Evolutionary conservation across 2,797 vertebrate species (phyloP).

Genomic region (Coccyzus lansbergi): DNA sequence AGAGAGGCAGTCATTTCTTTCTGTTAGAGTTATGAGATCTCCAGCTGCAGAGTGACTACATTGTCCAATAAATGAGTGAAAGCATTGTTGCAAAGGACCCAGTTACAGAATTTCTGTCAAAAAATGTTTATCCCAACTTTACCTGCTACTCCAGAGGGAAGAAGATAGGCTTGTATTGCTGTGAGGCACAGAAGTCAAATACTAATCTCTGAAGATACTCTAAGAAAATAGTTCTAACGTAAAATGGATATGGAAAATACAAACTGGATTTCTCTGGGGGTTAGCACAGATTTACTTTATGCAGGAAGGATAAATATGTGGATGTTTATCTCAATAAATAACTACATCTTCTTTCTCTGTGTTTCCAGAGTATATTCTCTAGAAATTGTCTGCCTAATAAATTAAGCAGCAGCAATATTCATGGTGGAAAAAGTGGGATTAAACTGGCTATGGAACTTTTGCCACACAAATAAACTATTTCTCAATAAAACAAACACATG

Average conservation of each 20-base stretch:
- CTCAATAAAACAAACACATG: rapidly evolving
- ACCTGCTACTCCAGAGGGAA: not conserved
- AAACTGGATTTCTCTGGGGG: not conserved
- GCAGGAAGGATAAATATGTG: not conserved
- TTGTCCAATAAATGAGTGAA: not conserved
- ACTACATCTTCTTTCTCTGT: not conserved
- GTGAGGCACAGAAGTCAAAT: not conserved
- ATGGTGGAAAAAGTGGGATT: not conserved
- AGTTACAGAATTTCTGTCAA: not conserved
- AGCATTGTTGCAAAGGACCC: rapidly evolving
- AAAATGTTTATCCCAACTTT: not conserved
- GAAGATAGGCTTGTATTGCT: not conserved
- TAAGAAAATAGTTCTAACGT: not conserved
- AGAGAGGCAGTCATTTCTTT: not conserved
- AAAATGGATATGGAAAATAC: not conserved
- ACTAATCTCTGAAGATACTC: not conserved
- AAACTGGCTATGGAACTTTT: not conserved
- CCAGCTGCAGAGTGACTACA: not conserved
- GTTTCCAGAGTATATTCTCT: not conserved
- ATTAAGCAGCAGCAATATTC: not conserved
- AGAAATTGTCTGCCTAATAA: not conserved
- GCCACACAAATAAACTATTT: not conserved
- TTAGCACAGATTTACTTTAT: not conserved
- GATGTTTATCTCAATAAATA: not conserved
- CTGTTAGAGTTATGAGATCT: not conserved